Conservation (phyloP, 2,797 vertebrate genomes). For the Channa striata region DNA sequence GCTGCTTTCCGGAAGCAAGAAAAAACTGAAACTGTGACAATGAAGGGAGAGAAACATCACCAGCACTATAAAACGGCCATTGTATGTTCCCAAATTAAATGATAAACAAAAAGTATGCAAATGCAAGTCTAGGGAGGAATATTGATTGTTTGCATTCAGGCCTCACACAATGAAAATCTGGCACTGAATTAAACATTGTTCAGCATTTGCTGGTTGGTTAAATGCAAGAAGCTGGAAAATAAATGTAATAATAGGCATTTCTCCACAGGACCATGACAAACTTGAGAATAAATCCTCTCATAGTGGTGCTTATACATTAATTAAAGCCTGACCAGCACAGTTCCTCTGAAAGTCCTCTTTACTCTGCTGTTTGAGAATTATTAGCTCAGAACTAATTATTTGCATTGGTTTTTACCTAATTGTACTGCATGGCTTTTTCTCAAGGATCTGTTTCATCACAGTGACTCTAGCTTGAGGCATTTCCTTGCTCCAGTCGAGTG, state of each 20-base stretch:
- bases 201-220: conserved; percentile 12
- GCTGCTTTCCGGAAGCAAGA: no score
- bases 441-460: conserved; percentile 56
- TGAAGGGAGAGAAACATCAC: neutral
- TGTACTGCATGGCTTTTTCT: conserved; percentile 29
- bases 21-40: neutral
- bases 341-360: conserved; percentile 14
- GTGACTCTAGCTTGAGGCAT: conserved; percentile 37
- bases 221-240: conserved; percentile 21
- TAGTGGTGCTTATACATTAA: conserved; percentile 25
- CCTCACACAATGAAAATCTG: conserved; percentile 2
- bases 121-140: neutral
- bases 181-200: conserved; percentile 2
- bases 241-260: conserved; percentile 19
- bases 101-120: neutral
- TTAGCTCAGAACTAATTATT: conserved; percentile 63
- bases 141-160: conserved; percentile 20
- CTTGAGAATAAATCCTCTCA: conserved; percentile 5
- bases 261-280: neutral
- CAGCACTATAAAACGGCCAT: neutral
- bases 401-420: conserved; percentile 45
- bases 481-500: conserved; percentile 57
- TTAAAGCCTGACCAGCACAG: conserved; percentile 7
- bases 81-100: neutral
- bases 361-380: conserved; percentile 18